Evolutionary conservation across 2,888 invertebrate genomes (phyloP).

Genomic region (Theodoxus fluviatilis): DNA sequence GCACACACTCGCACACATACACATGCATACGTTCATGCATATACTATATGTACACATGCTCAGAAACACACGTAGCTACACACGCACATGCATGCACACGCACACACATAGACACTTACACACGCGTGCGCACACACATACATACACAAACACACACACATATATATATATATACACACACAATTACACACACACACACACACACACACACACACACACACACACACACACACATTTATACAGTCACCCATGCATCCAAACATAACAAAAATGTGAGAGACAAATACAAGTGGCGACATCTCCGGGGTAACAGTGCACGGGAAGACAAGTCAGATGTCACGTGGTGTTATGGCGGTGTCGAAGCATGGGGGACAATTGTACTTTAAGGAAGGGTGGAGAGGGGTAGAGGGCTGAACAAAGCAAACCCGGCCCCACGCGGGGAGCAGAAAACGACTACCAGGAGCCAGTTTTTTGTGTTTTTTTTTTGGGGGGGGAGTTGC

Average conservation of each 20-base stretch:
- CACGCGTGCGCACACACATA: neutral
- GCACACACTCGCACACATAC: slow-evolving; percentile 3
- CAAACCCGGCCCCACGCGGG: no score
- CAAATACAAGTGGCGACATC: neutral
- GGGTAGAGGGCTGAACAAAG: no score
- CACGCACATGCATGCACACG: neutral
- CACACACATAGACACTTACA: neutral
- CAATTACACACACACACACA: slow-evolving; percentile 11
- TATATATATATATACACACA: slow-evolving; percentile 11
- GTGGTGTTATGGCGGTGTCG: no score
- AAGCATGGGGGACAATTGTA: no score
- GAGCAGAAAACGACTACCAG: no score
- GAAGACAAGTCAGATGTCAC: no score
- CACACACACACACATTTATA: neutral
- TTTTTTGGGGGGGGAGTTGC: no score
- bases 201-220: slow-evolving; percentile 17
- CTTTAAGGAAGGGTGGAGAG: no score
- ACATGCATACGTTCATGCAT: neutral
- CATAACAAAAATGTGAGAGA: neutral
- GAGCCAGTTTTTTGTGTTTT: no score
- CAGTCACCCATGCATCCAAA: neutral
- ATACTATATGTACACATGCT: no score
- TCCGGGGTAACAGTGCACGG: no score
- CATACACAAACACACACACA: slow-evolving; percentile 11
- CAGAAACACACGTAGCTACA: slow-evolving; percentile 1